Conservation (phyloP, 2,797 vertebrate species). For the Centropyge bicolor region DNA sequence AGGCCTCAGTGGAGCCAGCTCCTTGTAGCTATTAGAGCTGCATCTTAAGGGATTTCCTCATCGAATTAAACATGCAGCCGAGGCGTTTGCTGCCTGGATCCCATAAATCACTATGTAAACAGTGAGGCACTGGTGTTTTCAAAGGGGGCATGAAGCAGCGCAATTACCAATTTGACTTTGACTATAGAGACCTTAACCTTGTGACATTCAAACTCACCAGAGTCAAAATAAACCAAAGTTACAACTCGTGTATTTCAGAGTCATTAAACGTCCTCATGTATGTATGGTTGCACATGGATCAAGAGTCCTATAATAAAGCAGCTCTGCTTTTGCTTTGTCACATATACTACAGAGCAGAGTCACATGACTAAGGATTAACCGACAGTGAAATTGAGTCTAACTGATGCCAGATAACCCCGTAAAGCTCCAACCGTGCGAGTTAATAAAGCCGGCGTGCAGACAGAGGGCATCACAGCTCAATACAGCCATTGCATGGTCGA, state of each 20-base stretch:
- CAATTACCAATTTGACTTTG: slow-evolving; percentile 28
- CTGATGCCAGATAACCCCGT: slow-evolving; percentile 5
- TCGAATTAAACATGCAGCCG: slow-evolving; percentile 37
- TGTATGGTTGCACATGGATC: neutral
- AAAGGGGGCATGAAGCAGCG: neutral
- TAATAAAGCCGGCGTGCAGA: slow-evolving; percentile 30
- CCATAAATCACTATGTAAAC: slow-evolving; percentile 58
- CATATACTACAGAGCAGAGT: neutral
- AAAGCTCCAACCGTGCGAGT: neutral
- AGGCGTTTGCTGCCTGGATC: slow-evolving; percentile 22
- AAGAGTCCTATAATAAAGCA: neutral
- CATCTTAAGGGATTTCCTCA: slow-evolving; percentile 36
- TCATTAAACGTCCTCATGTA: neutral
- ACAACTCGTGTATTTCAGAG: neutral
- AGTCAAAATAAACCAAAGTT: neutral
- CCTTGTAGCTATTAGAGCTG: neutral
- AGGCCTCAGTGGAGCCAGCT: slow-evolving; percentile 16
- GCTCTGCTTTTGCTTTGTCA: neutral
- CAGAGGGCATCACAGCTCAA: slow-evolving; percentile 41
- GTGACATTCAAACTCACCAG: neutral
- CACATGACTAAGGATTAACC: slow-evolving; percentile 31
- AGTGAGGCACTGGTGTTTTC: neutral
- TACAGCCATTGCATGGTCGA: slow-evolving; percentile 35
- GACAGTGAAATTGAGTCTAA: slow-evolving; percentile 29
- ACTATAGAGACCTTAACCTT: neutral